These are phyloP conservation scores for Anticlea derivata DNA, from an alignment of 2,888 invertebrate genomes.

Conservation along the genomic window DNA sequence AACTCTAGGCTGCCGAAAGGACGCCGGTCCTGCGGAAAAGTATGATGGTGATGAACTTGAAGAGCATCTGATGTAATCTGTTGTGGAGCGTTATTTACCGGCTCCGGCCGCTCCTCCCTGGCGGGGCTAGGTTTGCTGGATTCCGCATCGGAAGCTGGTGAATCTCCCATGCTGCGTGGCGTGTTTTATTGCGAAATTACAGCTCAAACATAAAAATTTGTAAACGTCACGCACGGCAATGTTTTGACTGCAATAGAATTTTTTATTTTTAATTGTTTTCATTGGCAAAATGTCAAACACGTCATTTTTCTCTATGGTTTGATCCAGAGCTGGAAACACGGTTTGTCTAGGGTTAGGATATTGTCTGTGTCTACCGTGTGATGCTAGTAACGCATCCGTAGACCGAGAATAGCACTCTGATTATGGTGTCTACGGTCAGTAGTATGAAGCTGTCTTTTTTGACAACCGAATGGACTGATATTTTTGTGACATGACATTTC, in stretches of 20 bases:
- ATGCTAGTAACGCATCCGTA: too few relatives aligned
- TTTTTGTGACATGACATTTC: too few relatives aligned
- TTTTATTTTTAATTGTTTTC: background rate
- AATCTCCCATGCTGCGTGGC: slow-evolving; percentile 81
- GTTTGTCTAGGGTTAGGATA: too few relatives aligned
- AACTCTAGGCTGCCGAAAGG: slow-evolving; percentile 87
- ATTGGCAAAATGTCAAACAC: slow-evolving; percentile 27
- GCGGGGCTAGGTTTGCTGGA: slow-evolving; percentile 59
- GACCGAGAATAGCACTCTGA: too few relatives aligned
- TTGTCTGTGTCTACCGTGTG: too few relatives aligned
- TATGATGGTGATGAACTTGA: slow-evolving; percentile 20
- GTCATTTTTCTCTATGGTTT: background rate
- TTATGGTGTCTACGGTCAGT: too few relatives aligned
- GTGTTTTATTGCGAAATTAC: slow-evolving; percentile 56
- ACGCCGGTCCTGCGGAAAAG: slow-evolving; percentile 82
- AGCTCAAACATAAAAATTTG: slow-evolving; percentile 73
- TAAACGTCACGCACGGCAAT: slow-evolving; percentile 78
- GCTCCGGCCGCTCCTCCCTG: slow-evolving; percentile 52
- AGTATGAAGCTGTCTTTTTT: too few relatives aligned
- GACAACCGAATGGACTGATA: too few relatives aligned
- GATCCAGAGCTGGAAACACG: background rate
- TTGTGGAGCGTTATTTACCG: slow-evolving; percentile 52
- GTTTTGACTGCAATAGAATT: slow-evolving; percentile 54
- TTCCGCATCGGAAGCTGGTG: slow-evolving; percentile 66
- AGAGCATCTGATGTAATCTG: slow-evolving; percentile 21